Percentiles rank a stretch among this genome's conserved stretches.
Evolutionary conservation across 2,113 vertebrate species (phyloP).

Genomic region (Marmota flaviventris): DNA sequence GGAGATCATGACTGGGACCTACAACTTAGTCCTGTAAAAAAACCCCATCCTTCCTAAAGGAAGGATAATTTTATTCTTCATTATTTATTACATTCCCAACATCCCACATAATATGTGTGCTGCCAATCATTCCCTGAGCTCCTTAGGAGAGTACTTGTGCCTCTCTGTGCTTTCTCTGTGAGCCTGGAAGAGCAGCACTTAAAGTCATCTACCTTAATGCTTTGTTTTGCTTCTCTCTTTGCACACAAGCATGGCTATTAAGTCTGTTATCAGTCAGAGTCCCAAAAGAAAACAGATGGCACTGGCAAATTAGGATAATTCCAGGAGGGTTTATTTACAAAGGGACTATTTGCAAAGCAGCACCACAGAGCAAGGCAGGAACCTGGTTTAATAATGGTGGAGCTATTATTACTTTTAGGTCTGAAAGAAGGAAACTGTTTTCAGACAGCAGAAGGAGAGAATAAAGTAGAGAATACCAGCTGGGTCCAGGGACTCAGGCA

Average conservation of each 20-base stretch:
- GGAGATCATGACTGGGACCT: neutral
- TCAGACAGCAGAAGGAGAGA: neutral
- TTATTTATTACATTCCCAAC: neutral
- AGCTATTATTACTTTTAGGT: neutral
- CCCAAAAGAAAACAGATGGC: conserved; percentile 75
- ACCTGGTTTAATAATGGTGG: conserved; percentile 39
- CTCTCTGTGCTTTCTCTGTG: neutral
- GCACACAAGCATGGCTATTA: conserved; percentile 61
- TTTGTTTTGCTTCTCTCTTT: conserved; percentile 69
- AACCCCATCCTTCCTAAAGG: neutral
- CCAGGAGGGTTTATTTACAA: conserved; percentile 68
- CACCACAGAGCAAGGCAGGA: neutral
- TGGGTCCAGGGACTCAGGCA: neutral
- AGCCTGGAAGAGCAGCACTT: neutral
- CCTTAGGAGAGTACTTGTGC: neutral
- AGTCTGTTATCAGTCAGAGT: conserved; percentile 55
- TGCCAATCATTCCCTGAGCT: neutral
- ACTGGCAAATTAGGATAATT: conserved; percentile 73
- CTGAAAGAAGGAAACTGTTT: neutral
- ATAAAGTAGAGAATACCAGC: neutral
- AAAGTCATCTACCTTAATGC: neutral
- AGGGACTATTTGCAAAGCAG: conserved; percentile 61
- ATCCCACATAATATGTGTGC: neutral
- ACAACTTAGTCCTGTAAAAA: neutral
- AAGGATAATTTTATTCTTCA: neutral